Percentiles rank a stretch among this genome's conserved stretches.
Evolutionary conservation across 2,797 vertebrate species (phyloP).

Genomic region (Pipistrellus nathusii): DNA sequence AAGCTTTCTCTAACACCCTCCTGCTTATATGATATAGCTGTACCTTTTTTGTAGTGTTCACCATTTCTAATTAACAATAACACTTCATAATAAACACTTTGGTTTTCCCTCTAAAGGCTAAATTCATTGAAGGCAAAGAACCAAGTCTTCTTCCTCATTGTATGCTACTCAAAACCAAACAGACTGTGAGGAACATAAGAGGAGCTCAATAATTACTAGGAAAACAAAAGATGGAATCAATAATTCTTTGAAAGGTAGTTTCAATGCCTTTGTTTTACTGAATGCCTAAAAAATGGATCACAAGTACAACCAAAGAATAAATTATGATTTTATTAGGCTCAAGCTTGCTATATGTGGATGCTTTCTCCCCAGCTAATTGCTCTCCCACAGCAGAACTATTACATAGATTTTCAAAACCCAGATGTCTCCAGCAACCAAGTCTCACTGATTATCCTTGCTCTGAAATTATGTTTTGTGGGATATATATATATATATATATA

Average conservation of each 20-base stretch:
- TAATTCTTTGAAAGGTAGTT: conserved; percentile 11
- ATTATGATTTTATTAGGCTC: not conserved
- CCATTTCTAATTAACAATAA: not conserved
- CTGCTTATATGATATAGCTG: not conserved
- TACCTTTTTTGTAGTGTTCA: not conserved
- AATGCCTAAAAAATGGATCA: not conserved
- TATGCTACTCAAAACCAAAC: not conserved
- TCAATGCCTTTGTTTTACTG: not conserved
- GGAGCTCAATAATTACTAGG: not conserved
- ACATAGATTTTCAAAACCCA: not conserved
- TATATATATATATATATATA: not conserved
- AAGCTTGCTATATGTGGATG: not conserved
- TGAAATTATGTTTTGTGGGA: conserved; percentile 25
- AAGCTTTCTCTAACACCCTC: not conserved
- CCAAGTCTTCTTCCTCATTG: not conserved
- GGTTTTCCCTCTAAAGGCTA: not conserved
- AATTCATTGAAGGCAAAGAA: not conserved
- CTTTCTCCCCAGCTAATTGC: not conserved
- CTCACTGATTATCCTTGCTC: not conserved
- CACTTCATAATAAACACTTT: not conserved
- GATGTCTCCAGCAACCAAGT: not conserved
- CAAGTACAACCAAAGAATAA: not conserved
- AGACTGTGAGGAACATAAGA: not conserved
- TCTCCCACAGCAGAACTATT: not conserved
- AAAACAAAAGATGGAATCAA: not conserved